These are phyloP conservation scores for Coenonympha glycerion DNA, from an alignment of 2,888 invertebrate species.

Conservation along the genomic window DNA sequence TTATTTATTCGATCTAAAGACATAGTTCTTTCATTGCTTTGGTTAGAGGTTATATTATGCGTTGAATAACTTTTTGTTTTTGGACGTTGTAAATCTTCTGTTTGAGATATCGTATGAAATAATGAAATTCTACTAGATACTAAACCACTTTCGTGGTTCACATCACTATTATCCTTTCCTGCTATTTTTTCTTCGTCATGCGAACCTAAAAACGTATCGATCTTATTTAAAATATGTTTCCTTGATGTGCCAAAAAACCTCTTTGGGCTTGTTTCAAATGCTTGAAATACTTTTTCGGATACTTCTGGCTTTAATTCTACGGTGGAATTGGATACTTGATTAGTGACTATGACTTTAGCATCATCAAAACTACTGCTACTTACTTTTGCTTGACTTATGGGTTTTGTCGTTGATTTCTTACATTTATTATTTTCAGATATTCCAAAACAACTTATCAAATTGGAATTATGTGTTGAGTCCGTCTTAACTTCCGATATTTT, in stretches of 20 bases:
- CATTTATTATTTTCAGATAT: neutral
- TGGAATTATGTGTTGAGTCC: slow-evolving; percentile 10
- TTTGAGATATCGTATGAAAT: slow-evolving; percentile 60
- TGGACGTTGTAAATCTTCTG: slow-evolving; percentile 49
- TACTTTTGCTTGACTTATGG: neutral
- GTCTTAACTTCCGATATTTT: neutral
- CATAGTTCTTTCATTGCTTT: slow-evolving; percentile 22
- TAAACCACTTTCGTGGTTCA: slow-evolving; percentile 57
- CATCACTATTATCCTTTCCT: slow-evolving; percentile 36
- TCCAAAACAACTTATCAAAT: slow-evolving; percentile 8
- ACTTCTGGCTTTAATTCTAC: slow-evolving; percentile 51
- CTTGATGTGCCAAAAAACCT: slow-evolving; percentile 69
- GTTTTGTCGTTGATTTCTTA: slow-evolving; percentile 1
- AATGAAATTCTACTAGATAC: slow-evolving; percentile 69
- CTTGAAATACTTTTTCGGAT: slow-evolving; percentile 67
- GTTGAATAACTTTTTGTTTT: slow-evolving; percentile 51
- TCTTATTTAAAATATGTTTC: slow-evolving; percentile 65
- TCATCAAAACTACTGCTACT: neutral
- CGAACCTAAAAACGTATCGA: slow-evolving; percentile 63
- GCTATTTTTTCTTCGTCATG: slow-evolving; percentile 42
- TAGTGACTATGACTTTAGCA: slow-evolving; percentile 17
- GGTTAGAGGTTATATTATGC: slow-evolving; percentile 45
- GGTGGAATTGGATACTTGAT: slow-evolving; percentile 20
- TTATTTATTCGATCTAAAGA: slow-evolving; percentile 13
- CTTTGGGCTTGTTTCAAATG: slow-evolving; percentile 70